A percentile compares a stretch with the other conserved stretches of the same genome.
Evolutionary conservation across 1,140 invertebrate genomes (phyloP).

Genomic region (Zaprionus kolodkinae): DNA sequence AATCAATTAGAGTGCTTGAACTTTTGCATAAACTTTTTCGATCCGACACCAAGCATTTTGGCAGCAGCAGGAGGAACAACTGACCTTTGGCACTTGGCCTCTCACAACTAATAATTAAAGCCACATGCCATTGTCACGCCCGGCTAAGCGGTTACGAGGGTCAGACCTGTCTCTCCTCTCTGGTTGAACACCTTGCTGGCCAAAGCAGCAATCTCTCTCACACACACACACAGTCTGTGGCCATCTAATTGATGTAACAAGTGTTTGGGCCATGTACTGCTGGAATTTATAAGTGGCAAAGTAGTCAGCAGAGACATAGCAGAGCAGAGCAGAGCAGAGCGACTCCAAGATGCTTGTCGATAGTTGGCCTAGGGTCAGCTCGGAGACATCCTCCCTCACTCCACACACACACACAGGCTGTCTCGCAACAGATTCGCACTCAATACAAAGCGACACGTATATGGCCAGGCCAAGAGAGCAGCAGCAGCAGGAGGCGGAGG

Average conservation of each 20-base stretch:
- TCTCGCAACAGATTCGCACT: constrained; percentile 63
- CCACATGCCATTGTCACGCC: constrained; percentile 46
- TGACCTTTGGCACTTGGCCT: constrained; percentile 41
- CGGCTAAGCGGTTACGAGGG: constrained; percentile 41
- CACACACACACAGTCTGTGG: constrained; percentile 59
- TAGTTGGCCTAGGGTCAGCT: constrained; percentile 72
- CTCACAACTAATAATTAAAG: constrained; percentile 56
- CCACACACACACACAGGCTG: constrained; percentile 6
- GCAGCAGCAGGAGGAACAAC: constrained; percentile 7
- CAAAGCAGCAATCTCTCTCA: constrained; percentile 55
- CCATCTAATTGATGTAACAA: constrained; percentile 83
- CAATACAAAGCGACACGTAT: constrained; percentile 74
- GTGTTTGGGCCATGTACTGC: constrained; percentile 81
- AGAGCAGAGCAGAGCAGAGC: constrained; percentile 56
- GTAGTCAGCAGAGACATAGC: constrained; percentile 64
- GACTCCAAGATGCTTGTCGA: constrained; percentile 74
- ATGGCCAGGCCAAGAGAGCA: constrained; percentile 3
- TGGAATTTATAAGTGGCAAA: constrained; percentile 81
- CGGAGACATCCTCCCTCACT: constrained; percentile 15
- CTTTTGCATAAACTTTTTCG: constrained; percentile 16
- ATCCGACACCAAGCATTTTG: constrained; percentile 10
- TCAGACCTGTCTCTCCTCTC: neutral
- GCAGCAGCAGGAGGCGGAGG: neutral
- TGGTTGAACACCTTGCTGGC: constrained; percentile 58
- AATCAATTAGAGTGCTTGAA: constrained; percentile 45